Percentiles rank a stretch among this genome's conserved stretches.
phyloP scores from a whole-genome alignment of 2,797 vertebrate species.

The Acanthis flammea region DNA sequence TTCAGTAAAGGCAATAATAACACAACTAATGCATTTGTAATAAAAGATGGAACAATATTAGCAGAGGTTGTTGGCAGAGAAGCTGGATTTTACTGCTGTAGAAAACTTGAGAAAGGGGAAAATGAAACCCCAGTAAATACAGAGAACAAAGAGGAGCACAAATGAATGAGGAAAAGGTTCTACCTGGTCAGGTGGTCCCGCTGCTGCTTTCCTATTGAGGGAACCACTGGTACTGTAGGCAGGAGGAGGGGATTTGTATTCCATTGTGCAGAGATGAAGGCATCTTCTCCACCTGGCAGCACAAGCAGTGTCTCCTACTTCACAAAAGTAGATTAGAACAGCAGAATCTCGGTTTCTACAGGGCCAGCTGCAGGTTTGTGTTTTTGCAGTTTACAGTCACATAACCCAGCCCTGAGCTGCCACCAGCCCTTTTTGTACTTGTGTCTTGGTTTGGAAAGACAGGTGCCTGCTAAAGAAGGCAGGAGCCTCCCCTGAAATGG shows the following conservation, averaged over 20 bases:
- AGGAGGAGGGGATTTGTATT: neutral
- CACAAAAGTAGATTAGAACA: neutral
- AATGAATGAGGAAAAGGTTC: neutral
- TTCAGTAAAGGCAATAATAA: neutral
- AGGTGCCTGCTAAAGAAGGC: no score
- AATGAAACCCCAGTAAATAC: neutral
- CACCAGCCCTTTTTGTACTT: neutral
- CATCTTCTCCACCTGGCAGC: rapidly evolving
- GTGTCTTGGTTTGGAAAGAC: no score
- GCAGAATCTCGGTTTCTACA: rapidly evolving
- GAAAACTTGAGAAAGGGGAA: neutral
- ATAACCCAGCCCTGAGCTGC: rapidly evolving
- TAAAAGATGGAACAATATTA: neutral
- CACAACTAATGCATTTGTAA: neutral
- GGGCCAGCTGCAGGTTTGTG: rapidly evolving
- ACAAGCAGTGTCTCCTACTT: rapidly evolving
- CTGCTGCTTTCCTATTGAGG: neutral
- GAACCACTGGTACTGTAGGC: rapidly evolving
- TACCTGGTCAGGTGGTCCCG: neutral
- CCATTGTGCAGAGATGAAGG: neutral
- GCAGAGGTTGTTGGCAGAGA: neutral
- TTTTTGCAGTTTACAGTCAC: neutral
- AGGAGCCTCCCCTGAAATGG: no score
- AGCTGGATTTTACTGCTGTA: neutral
- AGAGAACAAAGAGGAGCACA: neutral